Evolutionary conservation across 2,888 invertebrate genomes (phyloP).

Genomic region (Melieria omissa): DNA sequence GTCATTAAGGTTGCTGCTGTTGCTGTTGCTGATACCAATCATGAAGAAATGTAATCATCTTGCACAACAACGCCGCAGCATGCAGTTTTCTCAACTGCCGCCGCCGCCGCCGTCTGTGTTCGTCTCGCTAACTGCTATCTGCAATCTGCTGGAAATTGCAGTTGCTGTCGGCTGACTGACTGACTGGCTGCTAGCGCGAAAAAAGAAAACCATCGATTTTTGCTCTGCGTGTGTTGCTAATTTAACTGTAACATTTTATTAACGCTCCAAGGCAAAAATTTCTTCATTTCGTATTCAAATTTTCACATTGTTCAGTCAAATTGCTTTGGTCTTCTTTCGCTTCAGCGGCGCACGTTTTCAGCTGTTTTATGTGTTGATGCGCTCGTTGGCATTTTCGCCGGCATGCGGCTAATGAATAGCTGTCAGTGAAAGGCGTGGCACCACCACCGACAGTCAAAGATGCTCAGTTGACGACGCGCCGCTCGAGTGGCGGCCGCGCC

Average conservation of each 20-base stretch:
- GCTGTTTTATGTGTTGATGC: constrained; percentile 4
- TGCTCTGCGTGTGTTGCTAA: constrained; percentile 29
- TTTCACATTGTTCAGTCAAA: background rate
- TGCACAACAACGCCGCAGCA: constrained; percentile 19
- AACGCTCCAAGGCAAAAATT: constrained; percentile 24
- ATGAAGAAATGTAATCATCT: constrained; percentile 27
- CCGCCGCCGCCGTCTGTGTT: background rate
- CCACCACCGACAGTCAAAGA: background rate
- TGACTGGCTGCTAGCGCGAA: background rate
- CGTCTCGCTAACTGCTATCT: background rate
- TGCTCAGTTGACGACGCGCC: too few relatives aligned
- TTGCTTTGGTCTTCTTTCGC: background rate
- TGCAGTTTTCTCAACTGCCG: constrained; percentile 7
- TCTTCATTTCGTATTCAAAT: constrained; percentile 17
- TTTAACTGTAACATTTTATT: constrained; percentile 43
- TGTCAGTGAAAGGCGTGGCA: background rate
- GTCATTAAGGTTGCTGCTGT: constrained; percentile 3
- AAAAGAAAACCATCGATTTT: constrained; percentile 10
- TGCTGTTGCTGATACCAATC: constrained; percentile 39
- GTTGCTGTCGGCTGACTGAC: constrained; percentile 8
- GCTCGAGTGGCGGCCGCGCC: too few relatives aligned
- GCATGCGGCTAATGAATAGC: background rate
- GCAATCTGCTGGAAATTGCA: constrained; percentile 22
- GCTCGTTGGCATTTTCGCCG: background rate
- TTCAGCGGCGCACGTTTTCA: constrained; percentile 26